phyloP scores from a whole-genome alignment of 2,888 invertebrate species.

The Dasypogon diadema region DNA sequence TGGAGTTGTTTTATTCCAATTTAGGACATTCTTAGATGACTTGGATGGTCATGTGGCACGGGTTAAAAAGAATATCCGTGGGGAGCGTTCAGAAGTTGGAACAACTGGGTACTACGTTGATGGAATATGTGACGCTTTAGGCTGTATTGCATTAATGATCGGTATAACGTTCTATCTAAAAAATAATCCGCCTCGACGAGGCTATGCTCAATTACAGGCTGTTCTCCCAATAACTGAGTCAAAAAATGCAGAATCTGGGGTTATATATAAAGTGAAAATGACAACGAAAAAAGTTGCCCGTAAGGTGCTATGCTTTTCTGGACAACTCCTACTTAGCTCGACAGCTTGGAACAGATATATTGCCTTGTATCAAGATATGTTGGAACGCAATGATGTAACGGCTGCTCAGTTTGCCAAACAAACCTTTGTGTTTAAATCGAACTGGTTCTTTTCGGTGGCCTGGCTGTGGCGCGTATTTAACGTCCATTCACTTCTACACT shows the following conservation, averaged over 20 bases:
- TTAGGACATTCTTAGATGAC: slow-evolving; percentile 86
- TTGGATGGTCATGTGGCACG: slow-evolving; percentile 89
- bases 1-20: slow-evolving; percentile 82
- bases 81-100: slow-evolving; percentile 85
- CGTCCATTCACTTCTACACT: slow-evolving; percentile 82
- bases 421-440: slow-evolving; percentile 76
- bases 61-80: slow-evolving; percentile 78
- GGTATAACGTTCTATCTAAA: slow-evolving; percentile 78
- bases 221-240: slow-evolving; percentile 70
- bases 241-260: slow-evolving; percentile 69
- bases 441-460: slow-evolving; percentile 79
- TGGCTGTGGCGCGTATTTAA: slow-evolving; percentile 84
- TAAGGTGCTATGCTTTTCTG: slow-evolving; percentile 76
- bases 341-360: slow-evolving; percentile 88
- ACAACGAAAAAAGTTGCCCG: slow-evolving; percentile 76
- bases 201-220: slow-evolving; percentile 77
- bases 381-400: slow-evolving; percentile 75
- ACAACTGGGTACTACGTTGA: slow-evolving; percentile 85
- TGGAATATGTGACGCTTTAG: slow-evolving; percentile 83
- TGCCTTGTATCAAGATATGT: slow-evolving; percentile 80
- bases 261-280: slow-evolving; percentile 77
- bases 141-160: slow-evolving; percentile 78
- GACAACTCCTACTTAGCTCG: slow-evolving; percentile 80
- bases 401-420: slow-evolving; percentile 71
- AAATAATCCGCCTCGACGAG: slow-evolving; percentile 79